Base-by-base conservation (phyloP, 2,797 vertebrate genomes). In the Craterocephalus amniculus region DNA sequence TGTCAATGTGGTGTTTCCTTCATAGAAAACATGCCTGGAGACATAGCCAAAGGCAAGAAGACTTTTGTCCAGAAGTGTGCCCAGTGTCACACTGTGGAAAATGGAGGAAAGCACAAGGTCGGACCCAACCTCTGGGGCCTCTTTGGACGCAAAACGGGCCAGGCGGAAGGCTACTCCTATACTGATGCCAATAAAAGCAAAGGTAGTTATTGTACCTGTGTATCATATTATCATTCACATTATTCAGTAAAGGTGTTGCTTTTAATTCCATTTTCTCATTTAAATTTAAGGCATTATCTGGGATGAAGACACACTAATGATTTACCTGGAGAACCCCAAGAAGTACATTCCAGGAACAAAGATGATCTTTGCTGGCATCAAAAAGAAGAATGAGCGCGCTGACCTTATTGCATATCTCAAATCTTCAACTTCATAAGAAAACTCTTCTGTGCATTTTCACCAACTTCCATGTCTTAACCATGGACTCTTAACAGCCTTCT, bases 321-420 rank as follows among this genome's bases (percentile, higher is more conserved):
- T 95, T 32, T 96, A 96, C 88, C 91, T 98, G 91, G 95, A 97
- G 78, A 96, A 97, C 77, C 95, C 95, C 29, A 96, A 96, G 93
- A 97, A 97, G 85, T 96, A 95, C 87, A 96, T 96, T 87, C 94
- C 95, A 68, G 94, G 94, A 83, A 97, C 94, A 60, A 97, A 97
- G 94, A 96, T 95, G 89, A 89, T 96, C 86, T 98, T 97, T 52
- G 93, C 93, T 67, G 95, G 95, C 55, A 95, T 97, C 88, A 96
- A 95, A 86, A 97, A 97, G 94, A 95, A 96, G 91, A 92, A 65
- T 0, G 95, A 97, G 68, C 94, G 95, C 32, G n/a, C 84, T 34
- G 94, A 96, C 79, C 88, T 97, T 13, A 92, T 96, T 79, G 92
- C 91, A 11, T 97, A 96, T 79, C 91, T 97, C 45, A 97, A 96